These are phyloP conservation scores for Salvelinus sp. DNA, from an alignment of 2,113 vertebrate genomes.

Conservation along the genomic window DNA sequence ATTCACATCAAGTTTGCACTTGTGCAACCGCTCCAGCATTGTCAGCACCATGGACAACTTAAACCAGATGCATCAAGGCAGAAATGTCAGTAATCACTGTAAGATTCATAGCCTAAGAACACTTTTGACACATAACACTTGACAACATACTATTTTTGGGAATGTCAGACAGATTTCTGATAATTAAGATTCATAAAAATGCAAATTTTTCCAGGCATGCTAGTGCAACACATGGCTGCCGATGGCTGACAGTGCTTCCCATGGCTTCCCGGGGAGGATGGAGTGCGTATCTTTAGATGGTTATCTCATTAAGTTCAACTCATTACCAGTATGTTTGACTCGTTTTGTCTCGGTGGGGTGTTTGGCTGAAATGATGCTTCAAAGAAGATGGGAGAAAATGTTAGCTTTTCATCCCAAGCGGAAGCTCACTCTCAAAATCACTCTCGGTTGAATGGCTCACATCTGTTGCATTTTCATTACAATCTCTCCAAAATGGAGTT, in stretches of 20 bases:
- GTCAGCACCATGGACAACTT: background rate
- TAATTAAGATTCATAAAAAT: too few species aligned
- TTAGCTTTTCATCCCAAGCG: background rate
- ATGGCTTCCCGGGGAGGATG: background rate
- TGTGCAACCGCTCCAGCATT: conserved; percentile 3
- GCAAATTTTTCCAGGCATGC: background rate
- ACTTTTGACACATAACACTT: too few species aligned
- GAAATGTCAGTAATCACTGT: too few species aligned
- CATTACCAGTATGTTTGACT: conserved; percentile 6
- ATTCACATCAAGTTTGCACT: conserved; percentile 11
- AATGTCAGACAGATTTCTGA: too few species aligned
- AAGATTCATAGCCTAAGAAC: too few species aligned
- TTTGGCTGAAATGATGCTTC: conserved; percentile 13
- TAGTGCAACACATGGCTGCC: background rate
- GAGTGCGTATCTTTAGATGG: background rate
- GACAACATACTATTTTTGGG: too few species aligned
- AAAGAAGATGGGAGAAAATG: conserved; percentile 8
- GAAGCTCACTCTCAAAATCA: too few species aligned
- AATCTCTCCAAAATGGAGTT: background rate
- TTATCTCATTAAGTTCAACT: conserved; percentile 16
- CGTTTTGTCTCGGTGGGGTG: conserved; percentile 10
- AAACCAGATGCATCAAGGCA: background rate
- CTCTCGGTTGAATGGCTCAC: too few species aligned
- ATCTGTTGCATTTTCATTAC: background rate
- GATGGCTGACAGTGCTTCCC: background rate